Evolutionary conservation across 2,888 invertebrate species (phyloP), one percentile per base, ranked within the genome.

Genomic region (Petrophora chlorosata): DNA sequence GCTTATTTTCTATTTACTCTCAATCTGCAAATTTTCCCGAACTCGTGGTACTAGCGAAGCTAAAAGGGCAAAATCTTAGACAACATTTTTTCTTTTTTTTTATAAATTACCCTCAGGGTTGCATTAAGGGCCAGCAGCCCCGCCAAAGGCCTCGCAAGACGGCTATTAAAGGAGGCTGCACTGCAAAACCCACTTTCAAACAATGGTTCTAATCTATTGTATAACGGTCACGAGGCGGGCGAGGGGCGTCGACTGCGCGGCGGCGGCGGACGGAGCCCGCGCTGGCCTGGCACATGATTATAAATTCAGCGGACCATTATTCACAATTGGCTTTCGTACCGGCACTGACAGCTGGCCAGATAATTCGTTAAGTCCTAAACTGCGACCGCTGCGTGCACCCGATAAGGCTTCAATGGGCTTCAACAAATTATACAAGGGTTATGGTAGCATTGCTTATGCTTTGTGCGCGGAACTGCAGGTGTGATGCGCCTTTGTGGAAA

Each of bases 331-430:
- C 79, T 79, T 76, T 76, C 70, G 79, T 73, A 70, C 76, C 78
- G 73, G 67, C 70, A 65, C 70, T 81, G 82, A 80, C 82, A 81
- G 76, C 67, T 69, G 76, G 73, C 65, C 72, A 75, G 83, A 84
- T 85, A 82, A 85, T 84, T 85, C 84, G 83, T 79, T 83, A 84
- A 85, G 80, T 81, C 82, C 73, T 84, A 79, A 82, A 80, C 79
- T 78, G 77, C 73, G 79, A 72, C 74, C 79, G 76, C 86, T 86
- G 86, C 73, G 80, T 79, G 78, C 74, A 70, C 70, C 67, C 72
- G 85, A 86, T 86, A 85, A 83, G 82, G 76, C 66, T 73, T 73
- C 72, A 79, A 78, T 79, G 71, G 76, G 76, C 78, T 73, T 79
- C 67, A 60, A 76, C 79, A 74, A 77, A 79, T 76, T 74, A 72